Percentiles rank a stretch among this genome's conserved stretches.
phyloP scores from a whole-genome alignment of 2,888 invertebrate species.

The Minunthozetes semirufus region DNA sequence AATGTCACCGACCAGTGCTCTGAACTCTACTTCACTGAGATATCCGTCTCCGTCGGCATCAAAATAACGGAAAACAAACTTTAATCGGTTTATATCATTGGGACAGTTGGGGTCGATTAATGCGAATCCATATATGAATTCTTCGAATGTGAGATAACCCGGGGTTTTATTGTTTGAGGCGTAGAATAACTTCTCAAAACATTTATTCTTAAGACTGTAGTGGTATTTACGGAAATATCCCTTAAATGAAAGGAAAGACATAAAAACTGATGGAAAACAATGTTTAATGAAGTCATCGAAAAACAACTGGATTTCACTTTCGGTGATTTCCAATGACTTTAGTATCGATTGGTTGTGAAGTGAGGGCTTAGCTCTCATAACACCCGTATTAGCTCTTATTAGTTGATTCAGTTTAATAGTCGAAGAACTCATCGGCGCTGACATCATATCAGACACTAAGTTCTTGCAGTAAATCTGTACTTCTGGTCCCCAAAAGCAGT shows the following conservation, averaged over 20 bases:
- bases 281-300: constrained; percentile 33
- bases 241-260: constrained; percentile 32
- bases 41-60: constrained; percentile 46
- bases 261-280: constrained; percentile 34
- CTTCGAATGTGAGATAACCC: constrained; percentile 44
- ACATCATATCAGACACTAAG: too few species aligned
- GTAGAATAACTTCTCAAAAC: not conserved
- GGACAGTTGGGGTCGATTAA: constrained; percentile 60
- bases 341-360: too few species aligned
- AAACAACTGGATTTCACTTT: constrained; percentile 28
- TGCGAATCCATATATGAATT: constrained; percentile 58
- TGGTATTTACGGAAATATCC: constrained; percentile 36
- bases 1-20: constrained; percentile 16
- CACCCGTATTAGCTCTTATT: too few species aligned
- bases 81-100: constrained; percentile 60
- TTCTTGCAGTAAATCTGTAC: too few species aligned
- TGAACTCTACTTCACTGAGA: not conserved
- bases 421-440: too few species aligned
- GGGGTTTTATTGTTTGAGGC: constrained; percentile 22
- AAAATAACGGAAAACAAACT: constrained; percentile 61
- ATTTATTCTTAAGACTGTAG: constrained; percentile 20
- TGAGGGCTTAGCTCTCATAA: too few species aligned
- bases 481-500: too few species aligned
- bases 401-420: too few species aligned
- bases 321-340: constrained; percentile 19